Conservation (phyloP, 2,888 invertebrate species). For the Amiota mariae region DNA sequence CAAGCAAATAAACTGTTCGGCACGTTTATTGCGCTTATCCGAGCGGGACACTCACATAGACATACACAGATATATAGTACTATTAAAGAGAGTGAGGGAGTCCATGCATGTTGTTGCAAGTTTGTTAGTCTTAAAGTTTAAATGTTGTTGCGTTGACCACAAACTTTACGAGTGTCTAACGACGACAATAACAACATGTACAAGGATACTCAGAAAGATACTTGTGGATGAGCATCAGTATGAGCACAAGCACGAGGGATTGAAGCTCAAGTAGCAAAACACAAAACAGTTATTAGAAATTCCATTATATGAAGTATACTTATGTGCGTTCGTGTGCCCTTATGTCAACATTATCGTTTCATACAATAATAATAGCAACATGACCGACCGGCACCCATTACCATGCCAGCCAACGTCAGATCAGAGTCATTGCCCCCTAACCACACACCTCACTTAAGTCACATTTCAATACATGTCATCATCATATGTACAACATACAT, state of each 20-base stretch:
- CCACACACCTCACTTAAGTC: too few relatives aligned
- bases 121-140: constrained; percentile 43
- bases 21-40: constrained; percentile 21
- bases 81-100: background rate
- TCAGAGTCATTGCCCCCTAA: too few relatives aligned
- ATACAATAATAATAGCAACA: background rate
- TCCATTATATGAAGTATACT: constrained; percentile 61
- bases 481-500: background rate
- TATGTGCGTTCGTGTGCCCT: constrained; percentile 41
- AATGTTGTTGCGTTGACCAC: constrained; percentile 55
- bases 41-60: constrained; percentile 15
- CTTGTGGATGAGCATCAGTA: too few relatives aligned
- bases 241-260: background rate
- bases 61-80: background rate
- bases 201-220: constrained; percentile 11
- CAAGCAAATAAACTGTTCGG: constrained; percentile 43
- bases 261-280: constrained; percentile 25
- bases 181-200: constrained; percentile 12
- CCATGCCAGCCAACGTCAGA: too few relatives aligned
- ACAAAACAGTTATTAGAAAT: constrained; percentile 59
- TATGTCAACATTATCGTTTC: constrained; percentile 54
- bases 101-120: background rate
- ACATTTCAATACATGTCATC: constrained; percentile 18
- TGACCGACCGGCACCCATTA: too few relatives aligned
- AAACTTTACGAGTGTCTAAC: constrained; percentile 31